Evolutionary conservation across 2,888 invertebrate genomes (phyloP).

Genomic region (Aplocera efformata): DNA sequence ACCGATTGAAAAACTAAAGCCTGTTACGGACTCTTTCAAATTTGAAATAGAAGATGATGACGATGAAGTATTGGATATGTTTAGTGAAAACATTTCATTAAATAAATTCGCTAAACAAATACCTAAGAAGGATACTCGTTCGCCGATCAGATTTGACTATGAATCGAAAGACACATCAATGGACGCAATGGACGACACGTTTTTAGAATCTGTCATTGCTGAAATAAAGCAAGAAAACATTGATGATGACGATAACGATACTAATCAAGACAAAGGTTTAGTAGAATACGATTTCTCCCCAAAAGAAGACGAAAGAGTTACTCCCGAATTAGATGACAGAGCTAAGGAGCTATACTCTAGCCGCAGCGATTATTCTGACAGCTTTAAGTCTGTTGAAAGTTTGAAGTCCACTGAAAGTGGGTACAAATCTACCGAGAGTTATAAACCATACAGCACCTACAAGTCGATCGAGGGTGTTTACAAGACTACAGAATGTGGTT

Average conservation of each 20-base stretch:
- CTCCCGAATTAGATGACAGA: constrained; percentile 61
- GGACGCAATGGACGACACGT: constrained; percentile 62
- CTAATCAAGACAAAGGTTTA: constrained; percentile 59
- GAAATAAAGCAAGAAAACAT: constrained; percentile 67
- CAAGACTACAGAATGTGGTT: constrained; percentile 13
- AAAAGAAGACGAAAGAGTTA: constrained; percentile 47
- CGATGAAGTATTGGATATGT: constrained; percentile 61
- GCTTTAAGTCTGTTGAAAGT: constrained; percentile 49
- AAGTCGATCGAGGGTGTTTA: constrained; percentile 20
- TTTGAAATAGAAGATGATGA: constrained; percentile 67
- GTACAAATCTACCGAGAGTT: constrained; percentile 6
- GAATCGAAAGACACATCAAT: constrained; percentile 49
- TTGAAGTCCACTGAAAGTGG: constrained; percentile 16
- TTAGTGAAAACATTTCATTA: constrained; percentile 43
- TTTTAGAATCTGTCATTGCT: constrained; percentile 69
- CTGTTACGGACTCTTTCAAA: constrained; percentile 66
- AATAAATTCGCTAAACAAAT: constrained; percentile 44
- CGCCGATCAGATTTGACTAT: constrained; percentile 44
- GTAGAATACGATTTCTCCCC: constrained; percentile 71
- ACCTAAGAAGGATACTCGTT: constrained; percentile 36
- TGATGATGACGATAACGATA: constrained; percentile 58
- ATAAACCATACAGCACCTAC: constrained; percentile 13
- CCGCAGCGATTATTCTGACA: constrained; percentile 51
- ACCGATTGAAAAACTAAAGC: constrained; percentile 55
- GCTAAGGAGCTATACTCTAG: constrained; percentile 40